Conservation (phyloP, 2,113 vertebrate species). For the Misgurnus anguillicaudatus region DNA sequence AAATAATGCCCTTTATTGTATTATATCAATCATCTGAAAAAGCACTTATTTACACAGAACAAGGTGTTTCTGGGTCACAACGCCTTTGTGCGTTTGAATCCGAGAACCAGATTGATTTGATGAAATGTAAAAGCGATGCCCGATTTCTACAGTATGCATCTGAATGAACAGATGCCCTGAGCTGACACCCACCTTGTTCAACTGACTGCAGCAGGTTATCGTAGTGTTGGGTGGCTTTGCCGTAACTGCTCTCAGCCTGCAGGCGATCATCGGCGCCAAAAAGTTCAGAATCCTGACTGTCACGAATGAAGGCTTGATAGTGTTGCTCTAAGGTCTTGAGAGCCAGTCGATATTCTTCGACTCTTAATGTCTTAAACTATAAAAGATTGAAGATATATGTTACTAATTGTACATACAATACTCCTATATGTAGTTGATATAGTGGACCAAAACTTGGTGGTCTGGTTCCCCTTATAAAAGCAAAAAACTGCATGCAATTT, state of each 20-base stretch:
- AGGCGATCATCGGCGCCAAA: conserved; percentile 89
- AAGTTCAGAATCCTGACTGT: conserved; percentile 85
- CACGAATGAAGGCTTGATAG: conserved; percentile 89
- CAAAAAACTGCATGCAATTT: neutral
- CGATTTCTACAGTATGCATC: neutral
- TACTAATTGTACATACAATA: too few species aligned
- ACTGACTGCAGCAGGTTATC: conserved; percentile 82
- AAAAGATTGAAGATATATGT: neutral
- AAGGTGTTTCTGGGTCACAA: neutral
- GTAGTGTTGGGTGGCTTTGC: conserved; percentile 80
- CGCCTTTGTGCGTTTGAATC: neutral
- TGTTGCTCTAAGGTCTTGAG: conserved; percentile 86
- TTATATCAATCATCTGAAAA: neutral
- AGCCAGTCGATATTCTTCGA: conserved; percentile 83
- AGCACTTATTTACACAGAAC: neutral
- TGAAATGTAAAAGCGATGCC: conserved; percentile 14
- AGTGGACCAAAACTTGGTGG: too few species aligned
- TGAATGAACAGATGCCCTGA: neutral
- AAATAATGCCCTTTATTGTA: neutral
- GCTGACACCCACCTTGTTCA: conserved; percentile 82
- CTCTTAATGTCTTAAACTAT: conserved; percentile 86
- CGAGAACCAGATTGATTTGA: neutral
- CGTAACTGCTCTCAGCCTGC: conserved; percentile 84
- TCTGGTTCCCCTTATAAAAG: too few species aligned
- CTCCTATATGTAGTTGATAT: too few species aligned